Conservation (phyloP, 2,797 vertebrate genomes). For the Gambelia wislizenii region DNA sequence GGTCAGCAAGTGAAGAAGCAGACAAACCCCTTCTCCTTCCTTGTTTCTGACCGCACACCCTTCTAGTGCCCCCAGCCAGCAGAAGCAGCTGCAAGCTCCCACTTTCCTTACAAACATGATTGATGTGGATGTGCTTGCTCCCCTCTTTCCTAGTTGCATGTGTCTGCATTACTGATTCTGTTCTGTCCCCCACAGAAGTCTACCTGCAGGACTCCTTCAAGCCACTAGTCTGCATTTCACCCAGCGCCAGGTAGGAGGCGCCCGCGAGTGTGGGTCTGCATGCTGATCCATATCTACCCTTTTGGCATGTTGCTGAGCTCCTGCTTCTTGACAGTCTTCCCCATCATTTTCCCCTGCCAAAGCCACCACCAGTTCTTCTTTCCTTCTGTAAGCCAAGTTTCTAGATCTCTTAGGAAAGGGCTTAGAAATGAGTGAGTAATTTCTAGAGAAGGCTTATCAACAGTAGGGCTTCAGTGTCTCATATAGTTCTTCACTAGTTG, state of each 20-base stretch:
- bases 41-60: not conserved
- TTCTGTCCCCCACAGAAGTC: slow-evolving; percentile 80
- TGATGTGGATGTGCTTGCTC: not conserved
- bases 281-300: not conserved
- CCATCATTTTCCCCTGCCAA: not conserved
- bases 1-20: too few species aligned
- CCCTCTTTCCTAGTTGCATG: not conserved
- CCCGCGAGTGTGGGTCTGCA: not conserved
- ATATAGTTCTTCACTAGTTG: not conserved
- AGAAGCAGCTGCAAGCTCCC: not conserved
- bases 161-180: not conserved
- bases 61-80: not conserved
- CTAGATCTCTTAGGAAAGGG: not conserved
- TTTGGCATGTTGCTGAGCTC: not conserved
- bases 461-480: not conserved
- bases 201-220: slow-evolving; percentile 98
- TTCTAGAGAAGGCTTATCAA: not conserved
- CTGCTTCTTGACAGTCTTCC: not conserved
- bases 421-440: not conserved
- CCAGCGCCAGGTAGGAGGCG: slow-evolving; percentile 88
- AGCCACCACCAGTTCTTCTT: not conserved
- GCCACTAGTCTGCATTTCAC: slow-evolving; percentile 95
- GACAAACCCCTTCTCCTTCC: not conserved
- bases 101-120: not conserved
- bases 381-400: not conserved